Evolutionary conservation across 2,888 invertebrate genomes (phyloP).

Genomic region (Drosophila falleni): DNA sequence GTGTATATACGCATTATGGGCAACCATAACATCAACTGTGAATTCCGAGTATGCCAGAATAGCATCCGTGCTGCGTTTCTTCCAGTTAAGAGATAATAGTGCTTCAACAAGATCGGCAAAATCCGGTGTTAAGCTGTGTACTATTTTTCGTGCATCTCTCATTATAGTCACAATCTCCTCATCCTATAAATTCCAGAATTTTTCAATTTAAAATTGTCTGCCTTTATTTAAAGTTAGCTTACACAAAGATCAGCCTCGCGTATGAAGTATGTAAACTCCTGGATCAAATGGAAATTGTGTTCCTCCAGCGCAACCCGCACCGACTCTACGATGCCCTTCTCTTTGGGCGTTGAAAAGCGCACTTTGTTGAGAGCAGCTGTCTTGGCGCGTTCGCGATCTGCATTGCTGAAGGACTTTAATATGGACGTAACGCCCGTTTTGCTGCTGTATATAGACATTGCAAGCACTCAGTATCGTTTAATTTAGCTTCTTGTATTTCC

Average conservation of each 20-base stretch:
- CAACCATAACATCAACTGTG: constrained; percentile 89
- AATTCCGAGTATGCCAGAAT: constrained; percentile 88
- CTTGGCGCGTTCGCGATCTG: constrained; percentile 82
- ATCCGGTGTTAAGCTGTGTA: constrained; percentile 87
- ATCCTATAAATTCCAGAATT: constrained; percentile 85
- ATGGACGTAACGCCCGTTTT: constrained; percentile 83
- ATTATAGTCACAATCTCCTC: constrained; percentile 87
- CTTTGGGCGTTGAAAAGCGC: constrained; percentile 79
- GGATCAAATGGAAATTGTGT: constrained; percentile 70
- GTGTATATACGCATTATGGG: constrained; percentile 89
- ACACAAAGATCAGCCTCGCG: constrained; percentile 72
- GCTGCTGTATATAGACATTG: constrained; percentile 81
- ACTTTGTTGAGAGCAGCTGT: constrained; percentile 82
- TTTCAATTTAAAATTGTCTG: not conserved
- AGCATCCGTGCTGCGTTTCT: constrained; percentile 84
- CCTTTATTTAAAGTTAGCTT: constrained; percentile 43
- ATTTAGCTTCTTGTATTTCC: constrained; percentile 29
- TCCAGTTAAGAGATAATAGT: constrained; percentile 88
- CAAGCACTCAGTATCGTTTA: not conserved
- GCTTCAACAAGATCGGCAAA: constrained; percentile 88
- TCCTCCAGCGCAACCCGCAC: constrained; percentile 70
- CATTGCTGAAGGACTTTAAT: constrained; percentile 78
- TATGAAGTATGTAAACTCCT: constrained; percentile 79
- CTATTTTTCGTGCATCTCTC: constrained; percentile 87
- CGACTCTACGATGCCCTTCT: constrained; percentile 74